Base-by-base conservation (phyloP, 2,113 vertebrate species). In the Neogobius melanostomus region DNA sequence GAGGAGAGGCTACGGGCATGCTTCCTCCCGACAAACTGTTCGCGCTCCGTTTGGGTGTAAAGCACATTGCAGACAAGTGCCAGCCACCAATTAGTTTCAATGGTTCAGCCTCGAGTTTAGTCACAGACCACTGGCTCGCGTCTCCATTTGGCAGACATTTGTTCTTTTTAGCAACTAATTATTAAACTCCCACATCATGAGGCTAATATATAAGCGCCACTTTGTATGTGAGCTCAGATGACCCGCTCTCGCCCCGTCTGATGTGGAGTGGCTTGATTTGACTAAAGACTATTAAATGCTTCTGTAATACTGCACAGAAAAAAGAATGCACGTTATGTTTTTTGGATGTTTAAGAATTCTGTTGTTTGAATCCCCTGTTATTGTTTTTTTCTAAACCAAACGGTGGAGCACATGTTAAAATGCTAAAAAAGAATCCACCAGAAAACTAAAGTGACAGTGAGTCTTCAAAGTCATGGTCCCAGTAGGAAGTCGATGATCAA, bases 71-170 rank as follows among this genome's bases (percentile, higher is more conserved):
- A 4, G 60, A 63, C 54, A 53, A 59, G 64, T 69, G 71, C 75
- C 79, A 79, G 65, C 42, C 79, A 66, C 74, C 71, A 79, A 75
- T 77, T 81, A 80, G 69, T 64, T 50, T 68, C 28, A 64, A 10
- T 83, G 77, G 65, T 80, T 36, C 42, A 12, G 64, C 59, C 78
- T 64, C 78, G 77, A 50, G 67, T 68, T 83, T 77, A 59, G 43
- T 69, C 71, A 53, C 48, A 77, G 67, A 78, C 78, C 74, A 76
- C 68, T 79, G 21, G 8, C 59, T 75, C 64, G 63, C 54, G 56
- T 66, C n/a, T 76, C 59, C 52, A 51, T 54, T 73, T 60, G 8
- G 51, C n/a, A 47, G 61, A 49, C 66, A 11, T 52, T 51, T 64
- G 56, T 71, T 71, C 68, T 68, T 54, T 66, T 70, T 14, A 59